Base-by-base conservation (phyloP, 92 coral and sea anemone species). In the Actinernus sp. region DNA sequence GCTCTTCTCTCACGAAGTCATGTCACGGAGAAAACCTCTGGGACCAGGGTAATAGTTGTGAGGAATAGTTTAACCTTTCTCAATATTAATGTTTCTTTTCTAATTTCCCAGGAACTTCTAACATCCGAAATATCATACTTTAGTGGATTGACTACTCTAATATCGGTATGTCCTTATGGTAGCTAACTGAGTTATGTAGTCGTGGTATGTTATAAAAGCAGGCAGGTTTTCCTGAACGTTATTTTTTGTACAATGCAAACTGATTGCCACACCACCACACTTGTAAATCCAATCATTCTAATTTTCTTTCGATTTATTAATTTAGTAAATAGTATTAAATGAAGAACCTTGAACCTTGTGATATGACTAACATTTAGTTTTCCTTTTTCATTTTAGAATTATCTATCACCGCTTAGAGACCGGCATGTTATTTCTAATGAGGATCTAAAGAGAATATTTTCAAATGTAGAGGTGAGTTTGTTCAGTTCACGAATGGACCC, bases 61-160 rank as follows among this genome's bases (percentile, higher is more conserved):
- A n/a, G n/a, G n/a, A n/a, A n/a, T n/a, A n/a, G n/a, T n/a, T n/a
- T n/a, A n/a, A 3, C 25, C 26, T 4, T 4, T 32, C 11, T 68
- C 5, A 5, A 31, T 49, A 2, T 17, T 2, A 38, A 20, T 36
- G 6, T 37, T 4, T 18, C 11, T 33, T 37, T 25, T 57, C 24
- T 40, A 40, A 28, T 50, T 47, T 48, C 73, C 36, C 65, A 94
- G 98, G 98, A 94, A 63, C 84, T 94, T 74, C 50, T 94, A 31
- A 91, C 98, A 27, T 87, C 98, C 45, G 98, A 94, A 63, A 77
- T 91, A 43, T 94, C 98, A 30, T 94, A 94, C 77, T 87, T 86
- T 65, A 91, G 81, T 81, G 95, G 97, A 36, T 70, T 94, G 40
- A 84, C 81, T 62, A 75, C 91, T 51, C 62, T 94, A 31, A 75